phyloP scores from a whole-genome alignment of 1,140 invertebrate genomes.

The Olivierus martensii region DNA sequence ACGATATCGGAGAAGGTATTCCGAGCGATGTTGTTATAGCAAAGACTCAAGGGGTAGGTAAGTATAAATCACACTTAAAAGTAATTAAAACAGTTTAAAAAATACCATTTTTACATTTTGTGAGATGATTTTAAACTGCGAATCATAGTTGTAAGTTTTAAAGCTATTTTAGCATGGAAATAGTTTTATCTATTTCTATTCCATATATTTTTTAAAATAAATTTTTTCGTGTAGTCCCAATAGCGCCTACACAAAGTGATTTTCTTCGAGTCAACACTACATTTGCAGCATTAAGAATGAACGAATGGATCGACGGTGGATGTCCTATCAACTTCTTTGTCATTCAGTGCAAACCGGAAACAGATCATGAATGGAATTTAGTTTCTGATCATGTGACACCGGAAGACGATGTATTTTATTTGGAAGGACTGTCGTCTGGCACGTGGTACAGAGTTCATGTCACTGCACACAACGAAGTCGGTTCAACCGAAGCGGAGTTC shows the following conservation, averaged over 20 bases:
- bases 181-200: not conserved
- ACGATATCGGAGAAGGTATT: slow-evolving; percentile 70
- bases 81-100: too few species aligned
- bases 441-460: slow-evolving; percentile 32
- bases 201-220: too few species aligned
- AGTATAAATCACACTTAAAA: slow-evolving; percentile 31
- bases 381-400: slow-evolving; percentile 34
- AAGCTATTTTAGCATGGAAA: too few species aligned
- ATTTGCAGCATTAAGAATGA: slow-evolving; percentile 75
- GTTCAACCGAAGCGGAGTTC: slow-evolving; percentile 31
- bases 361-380: slow-evolving; percentile 67
- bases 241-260: slow-evolving; percentile 12
- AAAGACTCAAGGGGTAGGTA: slow-evolving; percentile 36
- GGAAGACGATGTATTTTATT: slow-evolving; percentile 6
- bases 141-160: too few species aligned
- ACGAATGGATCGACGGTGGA: slow-evolving; percentile 84
- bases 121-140: too few species aligned
- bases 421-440: slow-evolving; percentile 28
- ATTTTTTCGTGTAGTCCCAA: slow-evolving; percentile 21
- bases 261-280: slow-evolving; percentile 60
- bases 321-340: slow-evolving; percentile 93
- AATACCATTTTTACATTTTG: too few species aligned
- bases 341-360: slow-evolving; percentile 71
- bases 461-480: slow-evolving; percentile 32
- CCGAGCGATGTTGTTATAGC: slow-evolving; percentile 46